Percentiles rank a stretch among this genome's conserved stretches.
Conservation (phyloP, 2,797 vertebrate species). For the Simalia tracyae region DNA sequence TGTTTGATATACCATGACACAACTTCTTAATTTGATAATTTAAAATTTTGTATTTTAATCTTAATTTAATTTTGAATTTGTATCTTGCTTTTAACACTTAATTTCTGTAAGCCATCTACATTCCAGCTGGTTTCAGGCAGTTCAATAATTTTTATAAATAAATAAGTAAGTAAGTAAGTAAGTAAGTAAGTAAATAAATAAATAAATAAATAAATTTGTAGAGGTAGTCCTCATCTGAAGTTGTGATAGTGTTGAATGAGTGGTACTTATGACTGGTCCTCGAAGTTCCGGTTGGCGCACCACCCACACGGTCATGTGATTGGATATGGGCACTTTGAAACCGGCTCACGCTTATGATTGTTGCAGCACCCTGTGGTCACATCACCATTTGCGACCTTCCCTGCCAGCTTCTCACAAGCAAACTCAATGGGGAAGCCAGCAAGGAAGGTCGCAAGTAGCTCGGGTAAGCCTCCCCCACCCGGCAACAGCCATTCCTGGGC, state of each 20-base stretch:
- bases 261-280: neutral
- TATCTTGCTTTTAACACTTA: neutral
- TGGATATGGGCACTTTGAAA: neutral
- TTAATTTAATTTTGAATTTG: neutral
- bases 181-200: too few species aligned
- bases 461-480: neutral
- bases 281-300: neutral
- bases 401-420: neutral
- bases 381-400: neutral
- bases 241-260: neutral
- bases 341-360: neutral
- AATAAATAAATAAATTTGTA: too few species aligned
- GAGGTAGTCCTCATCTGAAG: neutral
- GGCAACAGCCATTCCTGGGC: neutral
- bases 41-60: neutral
- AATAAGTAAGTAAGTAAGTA: neutral
- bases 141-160: neutral
- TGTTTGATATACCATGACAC: neutral
- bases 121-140: neutral
- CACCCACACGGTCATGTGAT: neutral
- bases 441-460: neutral
- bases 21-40: neutral
- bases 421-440: neutral
- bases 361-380: neutral
- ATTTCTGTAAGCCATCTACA: neutral